phyloP scores from a whole-genome alignment of 1,140 invertebrate genomes.

The Triops longicaudatus region DNA sequence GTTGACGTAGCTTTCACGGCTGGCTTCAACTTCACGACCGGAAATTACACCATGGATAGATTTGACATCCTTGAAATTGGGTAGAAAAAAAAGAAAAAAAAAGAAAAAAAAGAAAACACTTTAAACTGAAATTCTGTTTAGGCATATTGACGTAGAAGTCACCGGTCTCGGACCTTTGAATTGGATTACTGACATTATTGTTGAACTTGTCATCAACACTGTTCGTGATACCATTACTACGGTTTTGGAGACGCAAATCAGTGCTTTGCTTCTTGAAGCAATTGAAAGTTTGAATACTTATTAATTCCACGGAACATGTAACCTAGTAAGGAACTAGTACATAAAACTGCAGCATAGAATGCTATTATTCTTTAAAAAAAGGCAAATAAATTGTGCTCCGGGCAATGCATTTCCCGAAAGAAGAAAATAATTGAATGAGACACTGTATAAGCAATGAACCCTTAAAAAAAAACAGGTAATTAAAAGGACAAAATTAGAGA shows the following conservation, averaged over 20 bases:
- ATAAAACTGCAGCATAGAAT: no score
- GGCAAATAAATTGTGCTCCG: no score
- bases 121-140: not conserved
- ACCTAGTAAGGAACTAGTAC: no score
- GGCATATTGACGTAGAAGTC: conserved; percentile 24
- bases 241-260: not conserved
- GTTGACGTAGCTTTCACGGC: conserved; percentile 23
- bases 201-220: conserved; percentile 25
- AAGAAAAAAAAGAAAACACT: not conserved
- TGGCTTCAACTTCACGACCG: conserved; percentile 13
- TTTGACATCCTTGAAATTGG: conserved; percentile 24
- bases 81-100: not conserved
- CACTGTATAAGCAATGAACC: no score
- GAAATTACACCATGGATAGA: conserved; percentile 21
- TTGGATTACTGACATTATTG: conserved; percentile 22
- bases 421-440: no score
- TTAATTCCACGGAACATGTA: not conserved
- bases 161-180: conserved; percentile 23
- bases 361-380: no score
- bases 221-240: not conserved
- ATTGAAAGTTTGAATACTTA: not conserved
- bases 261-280: not conserved
- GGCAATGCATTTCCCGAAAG: no score
- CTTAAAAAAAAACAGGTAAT: no score
- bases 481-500: no score